phyloP scores from a whole-genome alignment of 2,888 invertebrate genomes.

The Helleia helle region DNA sequence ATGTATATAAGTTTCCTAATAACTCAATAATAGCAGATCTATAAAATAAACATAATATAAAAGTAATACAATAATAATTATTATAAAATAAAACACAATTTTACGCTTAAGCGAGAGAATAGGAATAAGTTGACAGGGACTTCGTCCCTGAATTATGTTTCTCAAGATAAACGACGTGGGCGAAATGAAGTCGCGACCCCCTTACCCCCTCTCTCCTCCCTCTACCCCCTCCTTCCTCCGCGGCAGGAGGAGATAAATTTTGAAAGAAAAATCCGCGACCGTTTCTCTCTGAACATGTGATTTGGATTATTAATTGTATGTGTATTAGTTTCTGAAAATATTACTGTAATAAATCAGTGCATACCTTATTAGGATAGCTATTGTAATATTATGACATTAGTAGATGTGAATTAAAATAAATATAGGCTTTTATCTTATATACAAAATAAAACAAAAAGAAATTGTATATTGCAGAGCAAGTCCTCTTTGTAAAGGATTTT shows the following conservation, averaged over 20 bases:
- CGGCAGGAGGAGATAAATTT: conserved; percentile 64
- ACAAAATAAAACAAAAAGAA: too few relatives aligned
- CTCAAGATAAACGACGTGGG: conserved; percentile 81
- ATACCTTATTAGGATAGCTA: background rate
- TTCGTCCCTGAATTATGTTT: conserved; percentile 77
- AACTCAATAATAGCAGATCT: too few relatives aligned
- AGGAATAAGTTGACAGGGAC: conserved; percentile 75
- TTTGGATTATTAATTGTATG: conserved; percentile 60
- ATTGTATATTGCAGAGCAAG: too few relatives aligned
- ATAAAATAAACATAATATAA: background rate
- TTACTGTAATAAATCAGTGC: background rate
- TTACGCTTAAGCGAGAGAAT: conserved; percentile 72
- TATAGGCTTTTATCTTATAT: too few relatives aligned
- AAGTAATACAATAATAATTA: conserved; percentile 2
- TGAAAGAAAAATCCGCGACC: conserved; percentile 70
- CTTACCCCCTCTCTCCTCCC: conserved; percentile 26
- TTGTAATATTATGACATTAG: too few relatives aligned
- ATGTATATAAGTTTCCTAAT: too few relatives aligned
- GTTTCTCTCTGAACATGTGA: conserved; percentile 65
- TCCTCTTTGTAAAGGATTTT: too few relatives aligned
- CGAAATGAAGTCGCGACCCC: conserved; percentile 80
- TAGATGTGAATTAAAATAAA: too few relatives aligned
- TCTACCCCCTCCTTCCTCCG: conserved; percentile 36
- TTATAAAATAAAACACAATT: conserved; percentile 59
- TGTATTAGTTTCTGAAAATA: conserved; percentile 5